A percentile compares a stretch with the other conserved stretches of the same genome.
Conservation (phyloP, 1,140 invertebrate genomes). For the Philopotamus ludificatus region DNA sequence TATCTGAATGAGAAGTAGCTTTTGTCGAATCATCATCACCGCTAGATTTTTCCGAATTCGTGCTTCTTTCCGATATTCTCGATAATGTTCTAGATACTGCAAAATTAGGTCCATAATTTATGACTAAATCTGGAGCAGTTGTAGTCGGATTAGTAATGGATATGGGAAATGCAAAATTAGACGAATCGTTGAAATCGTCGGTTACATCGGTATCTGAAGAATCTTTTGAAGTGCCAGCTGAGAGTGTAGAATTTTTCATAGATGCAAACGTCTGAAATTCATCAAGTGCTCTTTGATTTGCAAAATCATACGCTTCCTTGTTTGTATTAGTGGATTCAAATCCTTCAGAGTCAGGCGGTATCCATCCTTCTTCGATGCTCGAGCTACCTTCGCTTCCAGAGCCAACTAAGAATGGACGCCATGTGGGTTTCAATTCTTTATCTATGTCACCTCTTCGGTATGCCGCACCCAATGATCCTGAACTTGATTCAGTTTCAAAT, state of each 20-base stretch:
- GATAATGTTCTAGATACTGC: constrained; percentile 73
- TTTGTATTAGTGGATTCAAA: constrained; percentile 56
- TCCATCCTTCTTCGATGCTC: constrained; percentile 78
- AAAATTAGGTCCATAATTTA: constrained; percentile 69
- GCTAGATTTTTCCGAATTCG: constrained; percentile 75
- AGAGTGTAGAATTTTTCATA: constrained; percentile 56
- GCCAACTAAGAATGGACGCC: constrained; percentile 77
- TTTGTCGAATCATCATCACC: constrained; percentile 83
- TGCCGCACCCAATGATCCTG: constrained; percentile 66
- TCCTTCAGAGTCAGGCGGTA: constrained; percentile 70
- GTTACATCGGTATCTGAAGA: constrained; percentile 66
- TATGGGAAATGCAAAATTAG: constrained; percentile 68
- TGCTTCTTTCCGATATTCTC: constrained; percentile 82
- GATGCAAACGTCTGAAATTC: constrained; percentile 56
- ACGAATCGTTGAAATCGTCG: constrained; percentile 70
- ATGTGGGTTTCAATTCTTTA: constrained; percentile 71
- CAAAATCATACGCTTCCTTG: constrained; percentile 54
- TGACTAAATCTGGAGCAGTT: constrained; percentile 63
- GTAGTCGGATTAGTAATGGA: constrained; percentile 55
- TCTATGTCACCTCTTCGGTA: constrained; percentile 61
- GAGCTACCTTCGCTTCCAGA: constrained; percentile 70
- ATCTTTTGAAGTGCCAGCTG: constrained; percentile 61
- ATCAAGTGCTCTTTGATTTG: constrained; percentile 51
- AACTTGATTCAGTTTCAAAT: constrained; percentile 71
- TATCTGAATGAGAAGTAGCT: constrained; percentile 74